These are phyloP conservation scores for Aphelinus atriplicis DNA, from an alignment of 1,140 invertebrate species.

Conservation along the genomic window DNA sequence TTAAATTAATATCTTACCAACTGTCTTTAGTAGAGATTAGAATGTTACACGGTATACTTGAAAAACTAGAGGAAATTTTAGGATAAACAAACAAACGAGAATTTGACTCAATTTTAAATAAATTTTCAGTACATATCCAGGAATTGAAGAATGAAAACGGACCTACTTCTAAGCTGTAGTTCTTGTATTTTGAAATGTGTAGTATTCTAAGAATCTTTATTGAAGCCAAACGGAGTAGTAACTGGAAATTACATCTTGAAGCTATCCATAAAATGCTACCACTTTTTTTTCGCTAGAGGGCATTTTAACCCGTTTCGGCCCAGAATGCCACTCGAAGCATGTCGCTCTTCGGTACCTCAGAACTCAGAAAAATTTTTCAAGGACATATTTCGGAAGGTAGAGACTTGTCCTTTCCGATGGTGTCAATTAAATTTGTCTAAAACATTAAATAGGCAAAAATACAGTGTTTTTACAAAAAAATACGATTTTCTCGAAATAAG, in stretches of 20 bases:
- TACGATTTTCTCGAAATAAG: no score
- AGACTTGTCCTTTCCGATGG: no score
- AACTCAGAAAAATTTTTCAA: no score
- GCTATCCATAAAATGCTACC: conserved; percentile 45
- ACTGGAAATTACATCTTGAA: conserved; percentile 37
- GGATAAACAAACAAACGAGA: no score
- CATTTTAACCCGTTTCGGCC: conserved; percentile 2
- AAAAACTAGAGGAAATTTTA: background rate
- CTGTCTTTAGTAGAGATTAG: background rate
- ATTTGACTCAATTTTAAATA: background rate
- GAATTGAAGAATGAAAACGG: conserved; percentile 30
- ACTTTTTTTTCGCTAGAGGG: conserved; percentile 43
- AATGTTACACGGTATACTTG: background rate
- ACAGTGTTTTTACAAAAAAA: no score
- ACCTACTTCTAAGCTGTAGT: conserved; percentile 49
- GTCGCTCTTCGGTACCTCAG: no score
- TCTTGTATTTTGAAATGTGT: conserved; percentile 36
- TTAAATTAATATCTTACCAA: no score
- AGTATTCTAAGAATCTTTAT: conserved; percentile 36
- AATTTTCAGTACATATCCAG: background rate
- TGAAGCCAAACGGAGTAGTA: conserved; percentile 38
- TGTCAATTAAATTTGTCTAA: no score
- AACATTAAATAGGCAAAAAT: no score
- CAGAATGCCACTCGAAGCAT: no score
- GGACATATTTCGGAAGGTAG: no score